These are phyloP conservation scores for Noctua janthina DNA, from an alignment of 2,888 invertebrate species.

Conservation along the genomic window DNA sequence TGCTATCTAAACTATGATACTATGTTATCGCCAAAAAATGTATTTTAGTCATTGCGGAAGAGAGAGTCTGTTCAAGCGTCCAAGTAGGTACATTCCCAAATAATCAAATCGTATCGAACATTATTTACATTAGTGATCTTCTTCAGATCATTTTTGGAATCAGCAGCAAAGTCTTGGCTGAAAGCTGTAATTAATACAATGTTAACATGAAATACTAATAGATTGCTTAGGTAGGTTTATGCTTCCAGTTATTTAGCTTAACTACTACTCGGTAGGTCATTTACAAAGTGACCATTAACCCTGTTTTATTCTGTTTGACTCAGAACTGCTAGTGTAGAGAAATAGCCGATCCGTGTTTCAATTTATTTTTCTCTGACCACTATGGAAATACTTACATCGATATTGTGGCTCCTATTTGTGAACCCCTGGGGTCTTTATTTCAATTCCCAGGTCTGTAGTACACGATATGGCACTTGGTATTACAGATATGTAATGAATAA, in stretches of 20 bases:
- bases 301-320: constrained; percentile 26
- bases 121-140: constrained; percentile 8
- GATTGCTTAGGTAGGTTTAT: constrained; percentile 7
- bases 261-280: constrained; percentile 20
- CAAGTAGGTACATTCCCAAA: neutral
- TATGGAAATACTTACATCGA: constrained; percentile 13
- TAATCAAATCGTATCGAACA: neutral
- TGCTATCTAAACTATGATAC: neutral
- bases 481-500: constrained; percentile 50
- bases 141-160: neutral
- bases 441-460: constrained; percentile 28
- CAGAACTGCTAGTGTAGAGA: constrained; percentile 15
- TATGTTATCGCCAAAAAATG: neutral
- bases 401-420: constrained; percentile 20
- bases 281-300: constrained; percentile 33
- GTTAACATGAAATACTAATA: constrained; percentile 19
- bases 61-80: neutral
- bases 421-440: constrained; percentile 31
- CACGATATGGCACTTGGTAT: constrained; percentile 45
- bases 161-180: neutral
- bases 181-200: neutral
- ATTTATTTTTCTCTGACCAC: constrained; percentile 30
- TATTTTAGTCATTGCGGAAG: neutral
- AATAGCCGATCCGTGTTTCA: constrained; percentile 14
- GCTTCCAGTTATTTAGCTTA: constrained; percentile 17